Evolutionary conservation across 2,888 invertebrate genomes (phyloP).

Genomic region (Oscheius myriophilus): DNA sequence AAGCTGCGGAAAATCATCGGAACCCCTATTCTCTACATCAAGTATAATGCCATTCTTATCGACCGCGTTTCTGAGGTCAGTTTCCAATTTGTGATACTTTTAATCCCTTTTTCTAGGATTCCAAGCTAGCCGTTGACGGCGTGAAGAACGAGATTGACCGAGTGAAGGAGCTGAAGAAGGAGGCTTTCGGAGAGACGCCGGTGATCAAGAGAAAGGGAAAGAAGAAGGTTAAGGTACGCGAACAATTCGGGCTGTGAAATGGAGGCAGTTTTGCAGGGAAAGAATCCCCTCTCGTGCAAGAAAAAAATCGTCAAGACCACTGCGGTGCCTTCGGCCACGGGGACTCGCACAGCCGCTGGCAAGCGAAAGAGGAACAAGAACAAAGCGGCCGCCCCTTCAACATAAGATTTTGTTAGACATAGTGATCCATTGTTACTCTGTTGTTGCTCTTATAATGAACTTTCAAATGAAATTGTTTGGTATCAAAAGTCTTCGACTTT

Average conservation of each 20-base stretch:
- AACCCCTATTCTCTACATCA: constrained; percentile 63
- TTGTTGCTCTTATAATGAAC: too few species aligned
- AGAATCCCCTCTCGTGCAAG: constrained; percentile 68
- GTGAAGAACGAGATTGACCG: constrained; percentile 41
- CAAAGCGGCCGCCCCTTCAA: not conserved
- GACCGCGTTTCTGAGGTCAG: constrained; percentile 52
- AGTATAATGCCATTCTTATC: constrained; percentile 62
- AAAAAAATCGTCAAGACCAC: constrained; percentile 57
- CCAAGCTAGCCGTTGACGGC: constrained; percentile 27
- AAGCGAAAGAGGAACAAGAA: constrained; percentile 41
- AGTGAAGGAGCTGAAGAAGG: constrained; percentile 37
- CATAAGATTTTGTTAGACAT: not conserved
- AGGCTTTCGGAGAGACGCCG: constrained; percentile 10
- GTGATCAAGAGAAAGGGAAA: constrained; percentile 33
- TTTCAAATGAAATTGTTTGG: too few species aligned
- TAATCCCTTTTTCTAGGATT: constrained; percentile 25
- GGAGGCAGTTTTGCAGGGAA: constrained; percentile 40
- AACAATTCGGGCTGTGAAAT: not conserved
- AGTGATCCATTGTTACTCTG: too few species aligned
- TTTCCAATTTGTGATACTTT: not conserved
- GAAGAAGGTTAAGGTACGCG: constrained; percentile 41
- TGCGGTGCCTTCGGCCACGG: constrained; percentile 29
- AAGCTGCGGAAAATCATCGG: constrained; percentile 55
- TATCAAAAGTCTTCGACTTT: too few species aligned
- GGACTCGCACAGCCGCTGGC: constrained; percentile 39